These are phyloP conservation scores for Leptothorax acervorum DNA, from an alignment of 2,888 invertebrate genomes.

Conservation along the genomic window DNA sequence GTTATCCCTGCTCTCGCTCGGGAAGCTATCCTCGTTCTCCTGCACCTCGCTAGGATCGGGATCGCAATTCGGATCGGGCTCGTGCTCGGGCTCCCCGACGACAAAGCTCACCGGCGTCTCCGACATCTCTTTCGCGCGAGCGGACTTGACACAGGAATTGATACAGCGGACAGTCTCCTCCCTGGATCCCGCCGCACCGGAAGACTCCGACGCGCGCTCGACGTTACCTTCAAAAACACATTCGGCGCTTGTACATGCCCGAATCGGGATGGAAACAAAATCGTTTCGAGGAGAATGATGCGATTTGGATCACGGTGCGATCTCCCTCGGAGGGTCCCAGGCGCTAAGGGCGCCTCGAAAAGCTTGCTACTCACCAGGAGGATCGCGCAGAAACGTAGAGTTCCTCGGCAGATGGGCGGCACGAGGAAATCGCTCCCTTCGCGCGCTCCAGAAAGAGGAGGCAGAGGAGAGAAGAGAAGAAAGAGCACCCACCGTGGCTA, in stretches of 20 bases:
- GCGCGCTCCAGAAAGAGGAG: constrained; percentile 1
- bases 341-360: not conserved
- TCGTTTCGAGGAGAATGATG: not conserved
- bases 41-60: constrained; percentile 73
- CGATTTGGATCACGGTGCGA: not conserved
- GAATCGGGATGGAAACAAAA: not conserved
- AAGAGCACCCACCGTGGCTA: not conserved
- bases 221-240: constrained; percentile 83
- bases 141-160: constrained; percentile 28
- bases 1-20: constrained; percentile 75
- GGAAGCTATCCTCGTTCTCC: constrained; percentile 83
- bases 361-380: constrained; percentile 3
- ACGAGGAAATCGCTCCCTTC: not conserved
- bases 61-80: constrained; percentile 70
- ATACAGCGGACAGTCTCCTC: constrained; percentile 43
- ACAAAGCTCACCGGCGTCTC: constrained; percentile 83
- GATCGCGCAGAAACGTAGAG: not conserved
- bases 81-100: constrained; percentile 81
- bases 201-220: constrained; percentile 57
- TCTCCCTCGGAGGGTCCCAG: not conserved
- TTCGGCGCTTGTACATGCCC: not conserved
- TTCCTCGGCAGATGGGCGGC: not conserved
- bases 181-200: constrained; percentile 34
- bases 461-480: not conserved
- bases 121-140: constrained; percentile 73